Base-by-base conservation (phyloP, 2,888 invertebrate genomes). In the Hybos culiciformis region DNA sequence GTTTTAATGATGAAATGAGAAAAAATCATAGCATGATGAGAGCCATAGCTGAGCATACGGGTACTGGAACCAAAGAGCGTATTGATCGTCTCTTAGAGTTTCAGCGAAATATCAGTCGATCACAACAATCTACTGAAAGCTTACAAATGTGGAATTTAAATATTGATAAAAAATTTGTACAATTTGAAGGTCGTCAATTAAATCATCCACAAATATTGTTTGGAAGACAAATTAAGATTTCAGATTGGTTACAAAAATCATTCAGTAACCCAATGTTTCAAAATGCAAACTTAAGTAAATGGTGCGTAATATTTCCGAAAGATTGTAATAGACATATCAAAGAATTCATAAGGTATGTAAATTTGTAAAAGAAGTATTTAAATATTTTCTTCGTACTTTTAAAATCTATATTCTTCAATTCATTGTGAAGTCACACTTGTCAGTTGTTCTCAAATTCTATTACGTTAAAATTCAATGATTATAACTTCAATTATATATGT, bases 131-230 rank as follows among this genome's bases (percentile, higher is more conserved):
- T 1, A 58, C 60, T 0, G 67, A 62, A 3, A 72, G 72, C 4
- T 51, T 69, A 12, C 51, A 73, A 47, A 82, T 85, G 53, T 92
- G 90, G 90, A 73, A 80, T 14, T 58, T 92, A 50, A 63, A 71
- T 14, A 60, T 92, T 1, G 74, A 80, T 0, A 58, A 68, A 0
- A 63, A 68, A 0, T 64, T 88, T 14, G 68, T 87, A 0, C 67
- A 70, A 11, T 60, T 91, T 21, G 69, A 73, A 4, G 88, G 74
- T 0, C 73, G 91, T 4, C 63, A 76, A 8, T 56, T 91, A 14
- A 72, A 73, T 0, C 46, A 64, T 0, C 86, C 90, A 55, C 62
- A 54, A 1, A 81, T 91, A 3, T 8, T 71, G 0, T 73, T 77
- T 48, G 77, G 71, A 0, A 54, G 60, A 5, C 21, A 49, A 1